A percentile compares a stretch with the other conserved stretches of the same genome.
Conservation (phyloP, 2,113 vertebrate genomes). For the Crypturellus undulatus region DNA sequence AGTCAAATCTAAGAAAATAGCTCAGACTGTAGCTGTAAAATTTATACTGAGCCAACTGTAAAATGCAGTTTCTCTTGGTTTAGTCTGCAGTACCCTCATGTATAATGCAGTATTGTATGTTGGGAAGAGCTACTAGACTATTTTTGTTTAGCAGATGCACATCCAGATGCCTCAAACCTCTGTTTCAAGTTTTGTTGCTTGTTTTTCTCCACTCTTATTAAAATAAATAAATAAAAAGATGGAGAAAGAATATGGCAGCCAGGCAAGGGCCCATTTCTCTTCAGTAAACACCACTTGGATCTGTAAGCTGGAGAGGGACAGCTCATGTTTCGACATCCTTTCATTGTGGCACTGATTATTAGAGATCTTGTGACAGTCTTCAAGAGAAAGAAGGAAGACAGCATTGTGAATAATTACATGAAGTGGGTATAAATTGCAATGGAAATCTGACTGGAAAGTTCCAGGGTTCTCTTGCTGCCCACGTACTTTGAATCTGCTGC, state of each 20-base stretch:
- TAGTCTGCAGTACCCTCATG: slow-evolving; percentile 54
- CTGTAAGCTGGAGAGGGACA: background rate
- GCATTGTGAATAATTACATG: background rate
- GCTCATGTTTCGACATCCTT: background rate
- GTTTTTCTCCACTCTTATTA: slow-evolving; percentile 14
- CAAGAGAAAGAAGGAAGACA: background rate
- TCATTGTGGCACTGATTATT: background rate
- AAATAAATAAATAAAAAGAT: background rate
- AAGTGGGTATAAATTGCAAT: background rate
- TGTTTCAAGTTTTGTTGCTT: slow-evolving; percentile 20
- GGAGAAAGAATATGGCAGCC: background rate
- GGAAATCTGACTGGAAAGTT: background rate
- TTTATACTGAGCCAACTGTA: slow-evolving; percentile 44
- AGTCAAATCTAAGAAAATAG: slow-evolving; percentile 48
- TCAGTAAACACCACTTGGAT: background rate
- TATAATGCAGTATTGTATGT: slow-evolving; percentile 67
- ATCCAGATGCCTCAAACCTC: slow-evolving; percentile 64
- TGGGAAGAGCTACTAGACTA: slow-evolving; percentile 45
- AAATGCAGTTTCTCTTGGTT: slow-evolving; percentile 52
- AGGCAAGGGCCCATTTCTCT: background rate
- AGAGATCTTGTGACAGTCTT: background rate
- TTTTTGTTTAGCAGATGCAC: slow-evolving; percentile 69
- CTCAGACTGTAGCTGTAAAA: slow-evolving; percentile 38
- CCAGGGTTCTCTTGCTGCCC: background rate
- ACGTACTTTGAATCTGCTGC: background rate